These are phyloP conservation scores for Sebastes hubbsi DNA, from an alignment of 2,797 vertebrate genomes.

Conservation along the genomic window DNA sequence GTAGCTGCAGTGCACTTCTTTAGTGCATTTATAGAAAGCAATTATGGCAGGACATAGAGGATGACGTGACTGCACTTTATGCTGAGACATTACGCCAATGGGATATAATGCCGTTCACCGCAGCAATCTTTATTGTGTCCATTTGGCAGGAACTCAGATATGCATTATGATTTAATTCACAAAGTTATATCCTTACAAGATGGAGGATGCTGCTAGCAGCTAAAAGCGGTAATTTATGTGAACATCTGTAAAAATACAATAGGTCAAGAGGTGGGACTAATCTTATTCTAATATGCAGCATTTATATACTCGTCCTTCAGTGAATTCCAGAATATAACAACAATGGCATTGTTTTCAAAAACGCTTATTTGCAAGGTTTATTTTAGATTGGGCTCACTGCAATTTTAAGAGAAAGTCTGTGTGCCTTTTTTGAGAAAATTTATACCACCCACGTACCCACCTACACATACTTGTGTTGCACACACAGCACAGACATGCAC, in stretches of 20 bases:
- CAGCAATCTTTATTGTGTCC: constrained; percentile 63
- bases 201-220: constrained; percentile 7
- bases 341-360: constrained; percentile 17
- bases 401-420: constrained; percentile 35
- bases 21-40: constrained; percentile 55
- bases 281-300: constrained; percentile 27
- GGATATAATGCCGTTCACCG: constrained; percentile 54
- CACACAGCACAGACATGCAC: not conserved
- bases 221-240: constrained; percentile 29
- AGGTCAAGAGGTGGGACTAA: constrained; percentile 26
- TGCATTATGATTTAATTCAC: constrained; percentile 62
- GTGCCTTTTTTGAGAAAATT: constrained; percentile 37
- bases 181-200: constrained; percentile 40
- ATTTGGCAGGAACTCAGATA: constrained; percentile 68
- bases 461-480: constrained; percentile 30
- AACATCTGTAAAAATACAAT: constrained; percentile 35
- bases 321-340: constrained; percentile 2
- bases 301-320: constrained; percentile 15
- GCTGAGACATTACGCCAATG: constrained; percentile 63
- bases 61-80: constrained; percentile 67
- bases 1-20: constrained; percentile 53
- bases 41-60: constrained; percentile 59
- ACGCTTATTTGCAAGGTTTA: constrained; percentile 6
- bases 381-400: constrained; percentile 25
- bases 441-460: constrained; percentile 54